Conservation (phyloP, 2,888 invertebrate species). For the Piscicola geometra region DNA sequence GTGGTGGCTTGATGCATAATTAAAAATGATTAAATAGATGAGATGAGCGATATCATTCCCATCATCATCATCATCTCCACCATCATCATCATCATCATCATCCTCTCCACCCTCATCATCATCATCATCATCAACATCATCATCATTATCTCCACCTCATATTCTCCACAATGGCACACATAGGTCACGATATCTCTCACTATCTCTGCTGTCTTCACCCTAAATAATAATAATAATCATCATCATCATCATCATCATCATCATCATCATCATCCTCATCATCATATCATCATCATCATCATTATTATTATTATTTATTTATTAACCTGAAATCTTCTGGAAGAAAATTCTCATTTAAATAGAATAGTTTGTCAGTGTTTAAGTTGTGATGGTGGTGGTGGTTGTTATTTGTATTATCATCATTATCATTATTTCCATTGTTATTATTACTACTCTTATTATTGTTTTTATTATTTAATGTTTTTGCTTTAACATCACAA, state of each 20-base stretch:
- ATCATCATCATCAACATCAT: conserved; percentile 22
- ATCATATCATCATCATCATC: no score
- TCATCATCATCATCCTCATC: no score
- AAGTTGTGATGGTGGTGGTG: neutral
- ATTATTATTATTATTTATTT: no score
- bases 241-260: no score
- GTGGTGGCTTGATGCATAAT: no score
- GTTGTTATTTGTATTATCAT: neutral
- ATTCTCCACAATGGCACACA: neutral
- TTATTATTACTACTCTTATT: neutral
- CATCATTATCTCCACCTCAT: neutral
- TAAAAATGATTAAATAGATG: no score
- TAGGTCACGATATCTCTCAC: conserved; percentile 1
- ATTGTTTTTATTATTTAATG: neutral
- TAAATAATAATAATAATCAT: neutral
- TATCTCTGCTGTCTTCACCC: neutral
- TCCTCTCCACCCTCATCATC: conserved; percentile 5
- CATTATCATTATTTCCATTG: neutral
- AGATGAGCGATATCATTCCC: neutral
- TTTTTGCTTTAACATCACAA: neutral
- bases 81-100: conserved; percentile 20
- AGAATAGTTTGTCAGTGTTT: neutral
- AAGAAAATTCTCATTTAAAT: neutral
- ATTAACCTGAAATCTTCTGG: neutral
- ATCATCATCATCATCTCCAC: conserved; percentile 8